These are phyloP conservation scores for Ennomos erosarius DNA, from an alignment of 2,888 invertebrate species.

Conservation along the genomic window DNA sequence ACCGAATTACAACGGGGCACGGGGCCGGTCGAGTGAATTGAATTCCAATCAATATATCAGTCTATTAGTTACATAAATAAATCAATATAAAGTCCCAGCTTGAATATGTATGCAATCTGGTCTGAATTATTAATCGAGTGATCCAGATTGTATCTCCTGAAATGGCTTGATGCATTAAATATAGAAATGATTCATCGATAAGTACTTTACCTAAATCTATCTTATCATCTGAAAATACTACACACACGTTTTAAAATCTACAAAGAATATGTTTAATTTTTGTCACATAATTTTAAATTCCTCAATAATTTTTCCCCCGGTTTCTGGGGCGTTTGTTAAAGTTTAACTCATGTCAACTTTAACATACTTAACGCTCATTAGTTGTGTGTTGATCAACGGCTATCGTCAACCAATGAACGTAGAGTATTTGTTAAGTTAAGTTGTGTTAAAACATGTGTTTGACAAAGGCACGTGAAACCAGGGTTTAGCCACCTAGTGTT, in stretches of 20 bases:
- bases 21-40: constrained; percentile 57
- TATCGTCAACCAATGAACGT: too few species aligned
- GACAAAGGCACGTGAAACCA: too few species aligned
- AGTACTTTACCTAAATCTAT: constrained; percentile 6
- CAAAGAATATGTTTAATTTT: too few species aligned
- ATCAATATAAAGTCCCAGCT: constrained; percentile 46
- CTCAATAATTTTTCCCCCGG: too few species aligned
- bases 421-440: too few species aligned
- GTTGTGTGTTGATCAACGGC: too few species aligned
- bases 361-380: too few species aligned
- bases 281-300: background rate
- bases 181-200: constrained; percentile 21
- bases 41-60: constrained; percentile 60
- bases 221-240: background rate
- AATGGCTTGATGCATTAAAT: constrained; percentile 20
- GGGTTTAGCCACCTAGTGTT: background rate
- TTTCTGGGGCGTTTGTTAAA: too few species aligned
- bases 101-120: constrained; percentile 35
- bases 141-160: constrained; percentile 29
- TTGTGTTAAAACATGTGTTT: too few species aligned
- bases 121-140: constrained; percentile 23
- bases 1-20: constrained; percentile 70
- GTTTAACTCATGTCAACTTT: too few species aligned
- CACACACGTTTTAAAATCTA: too few species aligned
- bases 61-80: constrained; percentile 41